Conservation (phyloP, 2,888 invertebrate genomes). For the Strigamia transsilvanica region DNA sequence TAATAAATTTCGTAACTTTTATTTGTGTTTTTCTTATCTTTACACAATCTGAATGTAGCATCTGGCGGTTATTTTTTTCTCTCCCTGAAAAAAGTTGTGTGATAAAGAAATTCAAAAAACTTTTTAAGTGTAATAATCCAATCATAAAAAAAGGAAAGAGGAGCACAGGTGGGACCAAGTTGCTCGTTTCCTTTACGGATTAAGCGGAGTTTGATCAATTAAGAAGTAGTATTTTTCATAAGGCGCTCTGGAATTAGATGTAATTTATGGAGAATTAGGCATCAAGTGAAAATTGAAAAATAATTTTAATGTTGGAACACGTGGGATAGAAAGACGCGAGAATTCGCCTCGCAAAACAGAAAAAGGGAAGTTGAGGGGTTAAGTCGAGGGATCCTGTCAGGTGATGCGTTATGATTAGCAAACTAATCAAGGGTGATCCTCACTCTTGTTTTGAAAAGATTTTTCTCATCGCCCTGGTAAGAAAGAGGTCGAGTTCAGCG, state of each 20-base stretch:
- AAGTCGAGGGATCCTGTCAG: constrained; percentile 19
- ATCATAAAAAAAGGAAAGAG: constrained; percentile 28
- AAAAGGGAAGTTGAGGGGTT: constrained; percentile 11
- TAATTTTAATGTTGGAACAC: neutral
- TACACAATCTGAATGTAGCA: constrained; percentile 6
- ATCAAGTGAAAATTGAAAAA: constrained; percentile 6
- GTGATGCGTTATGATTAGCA: constrained; percentile 30
- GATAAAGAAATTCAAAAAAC: constrained; percentile 26
- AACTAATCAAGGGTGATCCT: constrained; percentile 30
- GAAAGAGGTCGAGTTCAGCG: constrained; percentile 19
- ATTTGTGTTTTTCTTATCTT: neutral
- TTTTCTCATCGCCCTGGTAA: constrained; percentile 25
- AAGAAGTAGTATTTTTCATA: constrained; percentile 17
- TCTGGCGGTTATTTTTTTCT: constrained; percentile 17
- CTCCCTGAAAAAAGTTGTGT: neutral
- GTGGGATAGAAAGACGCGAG: neutral
- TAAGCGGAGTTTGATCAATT: constrained; percentile 25
- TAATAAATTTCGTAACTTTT: neutral
- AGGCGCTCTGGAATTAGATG: constrained; percentile 18
- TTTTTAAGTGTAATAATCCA: constrained; percentile 21
- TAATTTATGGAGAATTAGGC: constrained; percentile 30
- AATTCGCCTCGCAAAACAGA: neutral
- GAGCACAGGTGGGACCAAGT: constrained; percentile 21
- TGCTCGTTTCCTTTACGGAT: constrained; percentile 20
- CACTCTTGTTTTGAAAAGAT: constrained; percentile 30